Conservation (phyloP, 2,797 vertebrate genomes). For the Denticeps clupeoides region DNA sequence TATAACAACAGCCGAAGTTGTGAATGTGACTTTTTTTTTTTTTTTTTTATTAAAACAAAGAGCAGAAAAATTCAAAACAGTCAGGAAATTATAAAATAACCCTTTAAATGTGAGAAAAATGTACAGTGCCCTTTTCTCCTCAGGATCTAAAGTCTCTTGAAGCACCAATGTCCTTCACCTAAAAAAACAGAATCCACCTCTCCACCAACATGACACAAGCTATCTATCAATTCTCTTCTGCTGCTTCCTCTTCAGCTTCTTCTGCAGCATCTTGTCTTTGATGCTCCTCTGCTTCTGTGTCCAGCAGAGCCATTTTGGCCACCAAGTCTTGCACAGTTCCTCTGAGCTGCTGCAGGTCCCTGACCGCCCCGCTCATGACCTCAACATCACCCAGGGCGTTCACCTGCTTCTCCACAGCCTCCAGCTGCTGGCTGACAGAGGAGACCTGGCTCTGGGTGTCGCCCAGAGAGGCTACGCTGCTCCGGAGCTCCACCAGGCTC, state of each 20-base stretch:
- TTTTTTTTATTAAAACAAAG: too few species aligned
- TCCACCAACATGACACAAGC: background rate
- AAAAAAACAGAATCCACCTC: too few species aligned
- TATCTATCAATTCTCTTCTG: background rate
- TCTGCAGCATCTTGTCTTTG: conserved; percentile 42
- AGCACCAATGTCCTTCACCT: too few species aligned
- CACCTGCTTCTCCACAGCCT: conserved; percentile 32
- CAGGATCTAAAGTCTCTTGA: too few species aligned
- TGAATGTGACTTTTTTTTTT: too few species aligned
- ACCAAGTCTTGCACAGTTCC: conserved; percentile 61
- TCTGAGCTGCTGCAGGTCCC: conserved; percentile 67
- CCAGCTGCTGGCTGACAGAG: conserved; percentile 26
- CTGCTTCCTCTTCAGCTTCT: background rate
- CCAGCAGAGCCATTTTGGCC: conserved; percentile 66
- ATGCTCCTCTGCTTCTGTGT: conserved; percentile 64
- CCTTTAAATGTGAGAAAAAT: too few species aligned
- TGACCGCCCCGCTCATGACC: conserved; percentile 51
- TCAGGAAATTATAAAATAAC: too few species aligned
- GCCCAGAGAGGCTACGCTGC: conserved; percentile 36
- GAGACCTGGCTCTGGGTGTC: conserved; percentile 48
- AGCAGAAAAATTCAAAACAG: too few species aligned
- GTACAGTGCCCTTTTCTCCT: too few species aligned
- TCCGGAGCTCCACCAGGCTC: conserved; percentile 55
- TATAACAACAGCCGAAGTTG: too few species aligned
- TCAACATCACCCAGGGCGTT: conserved; percentile 18